Percentiles rank a stretch among this genome's conserved stretches.
phyloP scores from a whole-genome alignment of 2,888 invertebrate species.

The Nematopogon swammerdamellus region DNA sequence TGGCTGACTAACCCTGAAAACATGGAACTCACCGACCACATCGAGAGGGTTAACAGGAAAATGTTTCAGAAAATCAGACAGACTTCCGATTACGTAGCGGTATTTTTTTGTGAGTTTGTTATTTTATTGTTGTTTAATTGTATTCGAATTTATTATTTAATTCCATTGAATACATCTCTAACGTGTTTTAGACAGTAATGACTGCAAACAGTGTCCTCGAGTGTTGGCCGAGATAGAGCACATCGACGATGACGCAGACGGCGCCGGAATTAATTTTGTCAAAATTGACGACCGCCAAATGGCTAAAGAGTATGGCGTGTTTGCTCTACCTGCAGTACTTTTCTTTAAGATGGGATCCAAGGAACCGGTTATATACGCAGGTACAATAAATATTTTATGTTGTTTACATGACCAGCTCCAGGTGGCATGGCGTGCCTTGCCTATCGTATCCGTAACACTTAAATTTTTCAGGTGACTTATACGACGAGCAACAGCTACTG shows the following conservation, averaged over 20 bases:
- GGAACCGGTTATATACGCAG: conserved; percentile 89
- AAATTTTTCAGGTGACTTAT: conserved; percentile 74
- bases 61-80: conserved; percentile 92
- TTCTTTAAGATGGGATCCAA: conserved; percentile 87
- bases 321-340: conserved; percentile 84
- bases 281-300: conserved; percentile 86
- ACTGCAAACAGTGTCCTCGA: conserved; percentile 90
- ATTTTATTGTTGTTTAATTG: not conserved
- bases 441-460: too few relatives aligned
- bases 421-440: too few relatives aligned
- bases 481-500: conserved; percentile 84
- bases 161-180: conserved; percentile 36
- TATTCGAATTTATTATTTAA: not conserved
- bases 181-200: conserved; percentile 82
- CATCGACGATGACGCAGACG: conserved; percentile 91
- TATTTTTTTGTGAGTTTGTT: conserved; percentile 83
- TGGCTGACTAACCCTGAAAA: conserved; percentile 93
- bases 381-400: conserved; percentile 25
- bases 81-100: conserved; percentile 85
- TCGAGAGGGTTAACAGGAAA: conserved; percentile 86
- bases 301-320: conserved; percentile 86
- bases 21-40: conserved; percentile 91
- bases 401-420: not conserved
- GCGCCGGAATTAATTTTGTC: conserved; percentile 87
- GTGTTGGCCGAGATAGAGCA: conserved; percentile 87